A percentile compares a stretch with the other conserved stretches of the same genome.
Conservation (phyloP, 1,140 invertebrate species). For the Sinonovacula constricta region DNA sequence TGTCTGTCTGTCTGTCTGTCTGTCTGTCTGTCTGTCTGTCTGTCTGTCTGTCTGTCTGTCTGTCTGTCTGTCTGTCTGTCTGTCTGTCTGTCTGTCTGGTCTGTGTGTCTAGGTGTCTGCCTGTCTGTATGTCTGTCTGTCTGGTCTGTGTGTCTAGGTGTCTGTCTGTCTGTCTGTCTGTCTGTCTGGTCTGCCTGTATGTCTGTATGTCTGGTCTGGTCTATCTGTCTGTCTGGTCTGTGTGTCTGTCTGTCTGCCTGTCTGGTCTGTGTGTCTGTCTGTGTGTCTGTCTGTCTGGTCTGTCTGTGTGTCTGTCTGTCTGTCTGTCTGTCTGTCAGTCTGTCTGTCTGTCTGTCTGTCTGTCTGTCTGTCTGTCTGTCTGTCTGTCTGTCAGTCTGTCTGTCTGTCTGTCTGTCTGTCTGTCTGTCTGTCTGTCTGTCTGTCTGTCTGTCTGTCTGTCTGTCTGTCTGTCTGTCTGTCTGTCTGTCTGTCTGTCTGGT, state of each 20-base stretch:
- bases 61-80: slow-evolving; percentile 47
- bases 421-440: slow-evolving; percentile 38
- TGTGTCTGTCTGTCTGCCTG: too few species aligned
- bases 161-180: too few species aligned
- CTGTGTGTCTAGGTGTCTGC: too few species aligned
- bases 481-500: slow-evolving; percentile 57
- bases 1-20: slow-evolving; percentile 1
- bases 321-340: slow-evolving; percentile 43
- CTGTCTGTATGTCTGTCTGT: too few species aligned
- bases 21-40: slow-evolving; percentile 23
- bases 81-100: slow-evolving; percentile 21
- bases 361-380: slow-evolving; percentile 56
- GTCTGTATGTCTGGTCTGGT: too few species aligned
- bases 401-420: slow-evolving; percentile 45
- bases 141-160: too few species aligned
- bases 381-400: slow-evolving; percentile 52
- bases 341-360: slow-evolving; percentile 50
- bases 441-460: slow-evolving; percentile 56
- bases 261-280: too few species aligned
- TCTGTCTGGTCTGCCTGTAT: too few species aligned
- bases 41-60: slow-evolving; percentile 45
- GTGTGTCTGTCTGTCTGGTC: too few species aligned
- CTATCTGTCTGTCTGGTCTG: too few species aligned
- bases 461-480: slow-evolving; percentile 57
- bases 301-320: slow-evolving; percentile 14